These are phyloP conservation scores for Agapornis roseicollis DNA, from an alignment of 2,113 vertebrate species.

Conservation along the genomic window DNA sequence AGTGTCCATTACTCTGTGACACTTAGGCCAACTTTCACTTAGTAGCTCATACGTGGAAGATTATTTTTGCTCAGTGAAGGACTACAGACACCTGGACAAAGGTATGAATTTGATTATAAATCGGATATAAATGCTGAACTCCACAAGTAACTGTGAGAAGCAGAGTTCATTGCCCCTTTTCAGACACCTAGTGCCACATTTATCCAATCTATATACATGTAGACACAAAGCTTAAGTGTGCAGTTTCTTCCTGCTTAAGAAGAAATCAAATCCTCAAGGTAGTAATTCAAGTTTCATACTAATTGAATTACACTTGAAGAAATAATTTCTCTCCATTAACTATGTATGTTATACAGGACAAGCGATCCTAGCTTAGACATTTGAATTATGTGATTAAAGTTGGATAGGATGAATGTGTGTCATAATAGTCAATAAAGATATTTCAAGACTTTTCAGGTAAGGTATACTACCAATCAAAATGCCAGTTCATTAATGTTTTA, in stretches of 20 bases:
- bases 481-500: background rate
- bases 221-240: background rate
- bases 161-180: background rate
- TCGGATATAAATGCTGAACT: background rate
- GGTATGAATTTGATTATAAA: background rate
- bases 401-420: background rate
- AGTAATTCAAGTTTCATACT: background rate
- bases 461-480: background rate
- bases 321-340: background rate
- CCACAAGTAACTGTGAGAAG: background rate
- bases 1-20: background rate
- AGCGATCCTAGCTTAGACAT: background rate
- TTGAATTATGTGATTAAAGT: background rate
- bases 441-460: background rate
- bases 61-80: background rate
- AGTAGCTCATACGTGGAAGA: background rate
- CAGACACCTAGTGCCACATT: background rate
- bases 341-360: background rate
- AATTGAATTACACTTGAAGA: background rate
- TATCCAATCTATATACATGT: background rate
- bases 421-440: background rate
- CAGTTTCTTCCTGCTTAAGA: background rate
- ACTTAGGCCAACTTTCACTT: background rate
- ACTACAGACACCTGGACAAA: background rate
- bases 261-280: background rate